Percentiles rank a stretch among this genome's conserved stretches.
phyloP scores from a whole-genome alignment of 2,113 vertebrate species.

The Genyomyrus donnyi region DNA sequence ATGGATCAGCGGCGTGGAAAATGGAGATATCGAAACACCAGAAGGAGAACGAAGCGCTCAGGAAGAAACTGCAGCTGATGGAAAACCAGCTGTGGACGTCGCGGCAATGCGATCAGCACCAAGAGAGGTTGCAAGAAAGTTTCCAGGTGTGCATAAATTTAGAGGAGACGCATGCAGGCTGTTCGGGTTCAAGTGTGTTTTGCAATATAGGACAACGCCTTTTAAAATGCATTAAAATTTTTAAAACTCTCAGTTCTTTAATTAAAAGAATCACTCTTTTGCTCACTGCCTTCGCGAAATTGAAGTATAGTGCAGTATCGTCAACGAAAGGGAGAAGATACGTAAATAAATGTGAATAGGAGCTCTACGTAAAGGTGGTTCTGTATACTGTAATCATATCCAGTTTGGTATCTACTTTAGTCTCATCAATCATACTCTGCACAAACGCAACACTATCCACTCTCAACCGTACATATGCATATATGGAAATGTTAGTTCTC shows the following conservation, averaged over 20 bases:
- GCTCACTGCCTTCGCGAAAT: neutral
- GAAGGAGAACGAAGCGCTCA: neutral
- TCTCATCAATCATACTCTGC: neutral
- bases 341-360: neutral
- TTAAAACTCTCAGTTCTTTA: neutral
- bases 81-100: constrained; percentile 40
- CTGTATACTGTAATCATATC: neutral
- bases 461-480: no score
- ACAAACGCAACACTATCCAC: no score
- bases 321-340: neutral
- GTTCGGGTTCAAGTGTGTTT: neutral
- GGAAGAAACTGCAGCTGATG: constrained; percentile 53
- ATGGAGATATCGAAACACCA: no score
- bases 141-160: neutral
- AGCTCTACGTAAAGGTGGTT: neutral
- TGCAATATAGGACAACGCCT: neutral
- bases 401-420: neutral
- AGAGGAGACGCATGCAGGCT: neutral
- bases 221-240: neutral
- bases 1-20: no score
- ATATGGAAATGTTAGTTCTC: no score
- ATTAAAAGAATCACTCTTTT: neutral
- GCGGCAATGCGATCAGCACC: neutral
- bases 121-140: neutral
- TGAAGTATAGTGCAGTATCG: neutral